phyloP scores from a whole-genome alignment of 1,140 invertebrate species.

The Steinernema feltiae region DNA sequence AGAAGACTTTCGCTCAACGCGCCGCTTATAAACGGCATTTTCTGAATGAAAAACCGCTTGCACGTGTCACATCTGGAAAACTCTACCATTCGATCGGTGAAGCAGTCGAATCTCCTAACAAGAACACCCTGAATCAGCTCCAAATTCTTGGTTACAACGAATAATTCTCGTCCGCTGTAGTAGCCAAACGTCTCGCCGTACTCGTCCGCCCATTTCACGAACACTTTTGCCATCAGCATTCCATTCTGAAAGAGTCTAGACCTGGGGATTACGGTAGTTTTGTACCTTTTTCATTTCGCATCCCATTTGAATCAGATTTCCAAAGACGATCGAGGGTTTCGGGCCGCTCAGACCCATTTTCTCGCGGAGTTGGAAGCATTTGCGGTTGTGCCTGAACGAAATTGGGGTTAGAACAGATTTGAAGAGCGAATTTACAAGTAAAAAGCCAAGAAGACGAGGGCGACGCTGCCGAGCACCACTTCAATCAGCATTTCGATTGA shows the following conservation, averaged over 20 bases:
- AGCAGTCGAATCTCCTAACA: not conserved
- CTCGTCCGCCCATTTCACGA: not conserved
- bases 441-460: not conserved
- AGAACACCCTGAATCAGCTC: not conserved
- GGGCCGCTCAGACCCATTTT: not conserved
- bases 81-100: not conserved
- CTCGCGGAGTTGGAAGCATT: not conserved
- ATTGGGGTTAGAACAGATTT: no score
- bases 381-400: not conserved
- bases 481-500: not conserved
- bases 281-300: not conserved
- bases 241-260: conserved; percentile 8
- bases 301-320: not conserved
- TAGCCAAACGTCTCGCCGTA: not conserved
- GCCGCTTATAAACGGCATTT: not conserved
- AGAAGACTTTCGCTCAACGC: not conserved
- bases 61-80: not conserved
- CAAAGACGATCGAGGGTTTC: not conserved
- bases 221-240: not conserved
- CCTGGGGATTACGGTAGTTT: no score
- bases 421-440: not conserved
- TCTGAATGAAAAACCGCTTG: not conserved
- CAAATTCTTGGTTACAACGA: not conserved
- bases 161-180: not conserved
- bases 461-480: not conserved